A percentile compares a stretch with the other conserved stretches of the same genome.
Evolutionary conservation across 2,113 vertebrate species (phyloP).

Genomic region (Alethe castanea): DNA sequence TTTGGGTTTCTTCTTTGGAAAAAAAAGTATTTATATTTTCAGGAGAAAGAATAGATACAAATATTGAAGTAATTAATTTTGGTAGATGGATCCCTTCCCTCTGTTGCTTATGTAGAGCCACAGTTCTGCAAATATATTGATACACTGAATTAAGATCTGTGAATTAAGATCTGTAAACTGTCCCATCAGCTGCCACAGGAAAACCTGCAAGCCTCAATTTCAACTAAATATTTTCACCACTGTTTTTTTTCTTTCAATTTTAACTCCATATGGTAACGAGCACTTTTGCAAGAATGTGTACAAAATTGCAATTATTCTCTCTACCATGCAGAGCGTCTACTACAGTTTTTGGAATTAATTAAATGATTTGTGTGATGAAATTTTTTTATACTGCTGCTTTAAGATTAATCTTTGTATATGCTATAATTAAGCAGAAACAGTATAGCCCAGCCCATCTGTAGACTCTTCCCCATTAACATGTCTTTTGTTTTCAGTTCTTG

Average conservation of each 20-base stretch:
- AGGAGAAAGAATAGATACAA: not conserved
- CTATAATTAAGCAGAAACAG: not conserved
- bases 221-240: not conserved
- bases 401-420: not conserved
- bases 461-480: not conserved
- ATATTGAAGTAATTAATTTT: not conserved
- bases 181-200: not conserved
- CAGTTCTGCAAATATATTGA: not conserved
- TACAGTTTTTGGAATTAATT: not conserved
- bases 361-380: not conserved
- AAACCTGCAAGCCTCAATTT: not conserved
- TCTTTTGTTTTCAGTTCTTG: not conserved
- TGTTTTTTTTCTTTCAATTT: not conserved
- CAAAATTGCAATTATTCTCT: not conserved
- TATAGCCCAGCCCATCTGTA: not conserved
- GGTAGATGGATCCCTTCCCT: not conserved
- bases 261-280: not conserved
- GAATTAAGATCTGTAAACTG: not conserved
- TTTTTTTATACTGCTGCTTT: not conserved
- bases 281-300: not conserved
- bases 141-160: not conserved
- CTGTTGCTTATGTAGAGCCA: not conserved
- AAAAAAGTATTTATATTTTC: not conserved
- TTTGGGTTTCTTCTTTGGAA: not conserved
- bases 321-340: rapidly evolving